Base-by-base conservation (phyloP, 2,797 vertebrate species). In the Kryptopterus vitreolus region DNA sequence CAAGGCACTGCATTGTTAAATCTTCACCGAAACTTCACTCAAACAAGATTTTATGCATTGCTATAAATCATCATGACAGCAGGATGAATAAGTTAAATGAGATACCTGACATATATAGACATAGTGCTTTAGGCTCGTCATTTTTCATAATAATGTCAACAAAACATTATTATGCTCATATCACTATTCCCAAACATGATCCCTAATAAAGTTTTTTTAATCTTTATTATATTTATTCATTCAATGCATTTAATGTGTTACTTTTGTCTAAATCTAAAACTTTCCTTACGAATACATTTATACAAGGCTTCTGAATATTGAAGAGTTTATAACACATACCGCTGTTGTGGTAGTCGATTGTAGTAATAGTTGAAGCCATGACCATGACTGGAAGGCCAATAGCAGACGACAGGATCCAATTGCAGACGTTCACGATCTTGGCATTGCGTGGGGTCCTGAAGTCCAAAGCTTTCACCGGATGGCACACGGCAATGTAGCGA, bases 391-490 rank as follows among this genome's bases (percentile, higher is more conserved):
- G 98, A 72, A 99, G 87, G n/a, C 97, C 97, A 38, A 99, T 98
- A 85, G 97, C 95, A 3, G 98, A 99, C 38, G 98, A 99, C 70
- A 99, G 92, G 81, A 98, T 98, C 98, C 98, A 99, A 90, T 98
- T 99, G 92, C 97, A 98, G 86, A 99, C 92, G 22, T 99, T 99
- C 90, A 99, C 94, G n/a, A 99, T 98, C 93, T 99, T 99, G 88
- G 98, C 98, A 68, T 99, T 99, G 59, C 94, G 93, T 0, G 98
- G 96, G 0, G 98, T 99, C 78, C 98, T 95, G 89, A 99, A 99
- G 90, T 99, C 97, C 84, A 99, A 90, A 12, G 98, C 98, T 87
- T 98, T 99, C 82, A 99, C 96, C 0, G 98, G 98, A 85, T 99
- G 98, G 88, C 98, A 99, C 80, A 99, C 98, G 0, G 98, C 98